Base-by-base conservation (phyloP, 2,113 vertebrate genomes). In the Leptosomus discolor region DNA sequence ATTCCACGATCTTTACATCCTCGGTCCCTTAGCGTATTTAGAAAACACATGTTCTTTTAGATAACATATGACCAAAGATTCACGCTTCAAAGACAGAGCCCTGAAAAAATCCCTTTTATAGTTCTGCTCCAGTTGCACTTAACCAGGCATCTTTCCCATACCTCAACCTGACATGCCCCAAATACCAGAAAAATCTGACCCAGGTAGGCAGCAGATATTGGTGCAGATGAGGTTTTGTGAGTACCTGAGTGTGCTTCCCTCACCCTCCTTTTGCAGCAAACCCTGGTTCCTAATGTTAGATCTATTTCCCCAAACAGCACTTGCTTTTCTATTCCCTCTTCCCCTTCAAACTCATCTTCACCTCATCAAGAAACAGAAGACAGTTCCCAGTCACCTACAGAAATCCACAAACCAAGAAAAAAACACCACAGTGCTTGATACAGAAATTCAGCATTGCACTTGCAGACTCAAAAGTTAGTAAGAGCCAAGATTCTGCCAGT, bases 1-100 rank as follows among this genome's bases (percentile, higher is more conserved):
- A 21, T 68, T 56, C 48, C 53, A 48, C 0, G 0, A 61, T 65
- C 85, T 79, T 68, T 36, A 71, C 34, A 88, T 15, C 70, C 88
- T 37, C 3, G 0, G 65, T 56, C 73, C 57, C 27, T 50, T 13
- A 9, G 51, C 0, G 4, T 29, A 26, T 48, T 87, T 68, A 76
- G 43, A 64, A 91, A 94, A 90, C 57, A 64, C 21, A 0, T 6
- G 39, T 70, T 68, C 93, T 87, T 37, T 39, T 14, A 94, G 58
- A 19, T 32, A 75, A 78, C 0, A 0, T 17, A 10, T 8, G 26
- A 78, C 46, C 2, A 2, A 70, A 70, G 87, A 75, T 70, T 19
- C 3, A 4, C 2, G 5, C 68, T 92, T 91, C 80, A 60, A 81
- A 94, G 61, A 80, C 79, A 65, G 39, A 81, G 43, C 32, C 73